These are phyloP conservation scores for Euleptes europaea DNA, from an alignment of 2,113 vertebrate species.

Conservation along the genomic window DNA sequence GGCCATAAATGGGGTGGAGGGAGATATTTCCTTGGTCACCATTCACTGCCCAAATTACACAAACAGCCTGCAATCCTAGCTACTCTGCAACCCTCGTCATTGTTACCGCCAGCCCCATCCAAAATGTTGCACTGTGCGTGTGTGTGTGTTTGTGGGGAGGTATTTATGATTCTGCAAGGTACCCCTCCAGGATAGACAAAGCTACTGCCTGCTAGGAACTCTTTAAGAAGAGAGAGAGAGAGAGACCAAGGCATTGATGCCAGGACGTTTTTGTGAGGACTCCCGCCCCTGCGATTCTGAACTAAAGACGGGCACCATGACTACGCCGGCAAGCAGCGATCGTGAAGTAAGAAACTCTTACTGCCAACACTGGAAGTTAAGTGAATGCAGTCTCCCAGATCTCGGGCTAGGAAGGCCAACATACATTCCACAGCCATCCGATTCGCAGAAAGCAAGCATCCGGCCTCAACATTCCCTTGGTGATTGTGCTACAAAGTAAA, in stretches of 20 bases:
- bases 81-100: neutral
- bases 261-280: neutral
- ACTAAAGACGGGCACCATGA: slow-evolving; percentile 2
- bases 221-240: neutral
- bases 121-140: neutral
- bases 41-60: rapidly evolving
- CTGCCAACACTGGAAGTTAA: slow-evolving; percentile 4
- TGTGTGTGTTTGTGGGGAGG: neutral
- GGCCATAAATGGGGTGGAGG: slow-evolving; percentile 14
- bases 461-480: neutral
- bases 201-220: neutral
- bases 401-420: neutral
- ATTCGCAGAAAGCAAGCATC: neutral
- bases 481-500: neutral
- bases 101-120: neutral
- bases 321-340: neutral
- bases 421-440: neutral
- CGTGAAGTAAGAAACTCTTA: neutral
- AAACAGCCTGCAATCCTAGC: neutral
- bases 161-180: neutral
- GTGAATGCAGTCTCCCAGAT: neutral
- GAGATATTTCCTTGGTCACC: neutral
- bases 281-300: neutral
- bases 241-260: neutral
- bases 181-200: neutral